Evolutionary conservation across 2,113 vertebrate species (phyloP), one percentile per base, ranked within the genome.

Genomic region (Phylloscopus trochiloides): DNA sequence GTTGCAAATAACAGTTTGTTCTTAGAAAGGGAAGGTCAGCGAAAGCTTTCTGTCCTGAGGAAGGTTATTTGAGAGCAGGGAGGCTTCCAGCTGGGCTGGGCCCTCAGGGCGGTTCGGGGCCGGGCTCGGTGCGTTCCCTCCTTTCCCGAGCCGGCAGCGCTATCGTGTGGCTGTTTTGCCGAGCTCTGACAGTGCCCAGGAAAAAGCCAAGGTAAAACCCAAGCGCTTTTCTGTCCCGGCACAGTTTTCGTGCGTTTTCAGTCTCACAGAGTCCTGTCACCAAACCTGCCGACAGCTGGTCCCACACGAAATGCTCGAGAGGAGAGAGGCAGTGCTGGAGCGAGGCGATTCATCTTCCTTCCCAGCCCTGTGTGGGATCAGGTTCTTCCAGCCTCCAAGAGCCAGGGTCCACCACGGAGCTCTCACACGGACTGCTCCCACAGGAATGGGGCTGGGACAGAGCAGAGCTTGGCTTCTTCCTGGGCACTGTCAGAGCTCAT

Each of bases 321-420:
- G 34, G 21, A 55, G 34, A 42, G 50, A 72, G 31, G 25, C 65
- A 21, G 25, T 3, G 48, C 50, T 55, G 58, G 34, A 36, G 7
- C 1, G 14, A 34, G 42, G 21, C 0, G 2, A 21, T 32, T 31
- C 6, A 1, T 20, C 17, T 55, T 22, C 36, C 45, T 36, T 21
- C 16, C 16, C 74, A n/a, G n/a, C n/a, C 36, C 18, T 14, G 0
- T 7, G 34, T 34, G 54, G 28, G 38, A 19, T 36, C 54, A n/a
- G 1, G 8, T 34, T 25, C 40, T 48, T 14, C 4, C 48, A 26
- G 40, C 2, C 20, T 25, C 10, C 8, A 6, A 25, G 63, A 62
- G n/a, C 3, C 65, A 55, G 47, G 36, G 36, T 15, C 14, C 32
- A 12, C 54, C 54, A 40, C 0, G 2, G 47, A 54, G 20, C 48